Evolutionary conservation across 2,113 vertebrate species (phyloP), one percentile per base, ranked within the genome.

Genomic region (Gavia stellata): DNA sequence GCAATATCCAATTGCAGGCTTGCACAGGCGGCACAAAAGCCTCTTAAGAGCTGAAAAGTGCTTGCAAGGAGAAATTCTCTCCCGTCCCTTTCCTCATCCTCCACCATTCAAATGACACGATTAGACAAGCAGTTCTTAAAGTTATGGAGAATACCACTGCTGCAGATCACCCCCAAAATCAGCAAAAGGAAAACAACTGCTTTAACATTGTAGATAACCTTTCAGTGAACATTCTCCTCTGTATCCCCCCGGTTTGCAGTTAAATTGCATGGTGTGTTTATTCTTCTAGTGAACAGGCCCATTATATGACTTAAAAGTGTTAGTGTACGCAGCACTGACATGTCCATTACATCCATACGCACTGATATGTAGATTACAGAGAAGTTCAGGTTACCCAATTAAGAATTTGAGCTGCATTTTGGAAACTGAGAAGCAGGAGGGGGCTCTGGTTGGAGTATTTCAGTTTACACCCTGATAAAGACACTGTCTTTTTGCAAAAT

Each of bases 261-360:
- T 81, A 81, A 94, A 91, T 85, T 75, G 81, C 53, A 53, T 0
- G 16, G 44, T 84, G 65, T 92, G 80, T 91, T 97, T 93, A 92
- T 91, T 91, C 94, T 95, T 81, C 78, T 52, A 50, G 56, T 21
- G 88, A 96, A 86, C 88, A 73, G 90, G 50, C 65, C 88, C 73
- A 92, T 92, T 95, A 86, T 81, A 84, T 55, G 82, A 90, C 67
- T 95, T 88, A 47, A 74, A 88, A 92, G 90, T 78, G 88, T 52
- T 75, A 55, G 75, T 5, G 56, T 67, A 83, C 77, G 36, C 67
- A 86, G 82, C 55, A 53, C 63, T 83, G 93, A 93, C 88, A 81
- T 44, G 82, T 44, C 88, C 90, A 74, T 92, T 93, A 88, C 82
- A 74, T 67, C 75, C 56, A 86, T 18, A 42, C n/a, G 17, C 56